phyloP scores from a whole-genome alignment of 2,113 vertebrate genomes.

The Rostratula benghalensis region DNA sequence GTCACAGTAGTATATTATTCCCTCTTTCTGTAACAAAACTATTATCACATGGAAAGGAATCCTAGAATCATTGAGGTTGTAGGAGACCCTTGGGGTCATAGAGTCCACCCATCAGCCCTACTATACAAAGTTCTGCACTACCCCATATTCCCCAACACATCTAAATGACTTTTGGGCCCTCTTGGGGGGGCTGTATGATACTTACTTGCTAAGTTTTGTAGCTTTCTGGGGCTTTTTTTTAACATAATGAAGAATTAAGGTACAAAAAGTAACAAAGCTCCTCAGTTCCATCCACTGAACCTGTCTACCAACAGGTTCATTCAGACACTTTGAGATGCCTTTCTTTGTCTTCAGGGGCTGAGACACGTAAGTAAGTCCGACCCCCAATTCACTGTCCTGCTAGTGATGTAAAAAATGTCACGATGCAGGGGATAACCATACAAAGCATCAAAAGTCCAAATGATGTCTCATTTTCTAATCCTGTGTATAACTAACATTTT shows the following conservation, averaged over 20 bases:
- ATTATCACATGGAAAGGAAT: not conserved
- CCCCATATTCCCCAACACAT: too few species aligned
- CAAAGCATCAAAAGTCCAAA: not conserved
- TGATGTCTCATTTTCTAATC: not conserved
- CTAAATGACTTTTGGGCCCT: too few species aligned
- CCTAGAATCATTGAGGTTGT: too few species aligned
- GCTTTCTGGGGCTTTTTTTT: too few species aligned
- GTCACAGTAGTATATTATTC: not conserved
- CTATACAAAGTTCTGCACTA: too few species aligned
- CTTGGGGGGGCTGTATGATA: not conserved
- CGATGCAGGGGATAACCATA: not conserved
- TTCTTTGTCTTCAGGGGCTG: not conserved
- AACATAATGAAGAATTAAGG: not conserved
- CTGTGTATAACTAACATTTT: not conserved
- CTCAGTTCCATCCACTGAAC: not conserved
- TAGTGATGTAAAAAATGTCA: not conserved
- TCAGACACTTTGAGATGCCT: not conserved
- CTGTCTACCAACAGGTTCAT: not conserved
- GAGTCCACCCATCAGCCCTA: too few species aligned
- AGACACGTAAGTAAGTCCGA: not conserved
- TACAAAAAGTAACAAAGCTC: not conserved
- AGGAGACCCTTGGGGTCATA: too few species aligned
- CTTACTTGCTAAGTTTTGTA: not conserved
- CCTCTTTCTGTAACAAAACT: not conserved
- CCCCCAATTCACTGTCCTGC: not conserved